Base-by-base conservation (phyloP, 2,888 invertebrate species). In the Euclidia mi region DNA sequence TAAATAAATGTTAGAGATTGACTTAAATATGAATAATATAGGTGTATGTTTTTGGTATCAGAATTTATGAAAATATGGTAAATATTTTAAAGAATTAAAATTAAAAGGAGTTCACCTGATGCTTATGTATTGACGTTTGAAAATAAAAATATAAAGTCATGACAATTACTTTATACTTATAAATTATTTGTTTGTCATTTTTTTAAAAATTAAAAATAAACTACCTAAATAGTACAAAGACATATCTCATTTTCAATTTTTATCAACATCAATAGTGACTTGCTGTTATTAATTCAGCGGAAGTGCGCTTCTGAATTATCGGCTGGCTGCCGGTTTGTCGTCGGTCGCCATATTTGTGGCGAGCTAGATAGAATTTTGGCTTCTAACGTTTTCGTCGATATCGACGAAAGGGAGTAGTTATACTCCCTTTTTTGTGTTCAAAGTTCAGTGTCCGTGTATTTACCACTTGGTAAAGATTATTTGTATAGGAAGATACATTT, bases 301-400 rank as follows among this genome's bases (percentile, higher is more conserved):
- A 93, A 93, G 92, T 94, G 92, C 92, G 92, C 91, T 89, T 82
- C 77, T 65, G 75, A 78, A 79, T 76, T 78, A 86, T 88, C 89
- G 89, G 83, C 84, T 86, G 86, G 87, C 84, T 87, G 92, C 95
- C 91, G 90, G 89, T 86, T 88, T 82, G 96, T 96, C 96, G 96
- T 85, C 88, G 84, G 96, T 96, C 96, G 96, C 96, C 96, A 96
- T 96, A 94, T 95, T 94, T 91, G 96, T 95, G 96, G 96, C 96
- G 95, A 92, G 91, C 91, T 80, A 79, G 59, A 77, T 77, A 88
- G 91, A 91, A 92, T 88, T 90, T 88, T 80, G 85, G 77, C 84
- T 91, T 90, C 88, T 85, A 75, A 84, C 84, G 87, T 89, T 89
- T 91, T 96, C 96, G 96, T 96, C 96, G 96, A 94, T 92, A 92